Evolutionary conservation across 2,888 invertebrate genomes (phyloP).

Genomic region (Gymnoscelis rufifasciata): DNA sequence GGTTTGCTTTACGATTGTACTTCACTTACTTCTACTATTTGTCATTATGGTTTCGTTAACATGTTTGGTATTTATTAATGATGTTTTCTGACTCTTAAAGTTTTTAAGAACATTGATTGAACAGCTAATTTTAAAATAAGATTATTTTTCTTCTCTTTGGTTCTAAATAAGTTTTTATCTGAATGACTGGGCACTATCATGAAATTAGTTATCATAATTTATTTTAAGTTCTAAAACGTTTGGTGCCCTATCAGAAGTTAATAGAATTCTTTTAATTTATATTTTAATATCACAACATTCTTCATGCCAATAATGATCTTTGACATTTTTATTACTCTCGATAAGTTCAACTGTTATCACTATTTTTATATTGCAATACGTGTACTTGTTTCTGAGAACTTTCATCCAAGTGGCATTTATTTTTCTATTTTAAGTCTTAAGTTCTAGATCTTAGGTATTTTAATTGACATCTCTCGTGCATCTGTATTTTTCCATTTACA

Average conservation of each 20-base stretch:
- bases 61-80: no score
- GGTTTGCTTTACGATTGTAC: no score
- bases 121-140: no score
- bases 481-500: constrained; percentile 19
- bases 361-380: constrained; percentile 44
- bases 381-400: constrained; percentile 36
- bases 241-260: constrained; percentile 33
- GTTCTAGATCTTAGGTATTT: constrained; percentile 32
- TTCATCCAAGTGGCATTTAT: constrained; percentile 57
- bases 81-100: no score
- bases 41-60: no score
- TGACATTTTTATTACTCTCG: constrained; percentile 44
- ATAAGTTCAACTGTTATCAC: constrained; percentile 48
- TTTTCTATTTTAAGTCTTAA: constrained; percentile 49
- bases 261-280: constrained; percentile 43
- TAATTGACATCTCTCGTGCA: constrained; percentile 22
- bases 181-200: constrained; percentile 11
- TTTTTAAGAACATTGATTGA: no score
- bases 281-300: constrained; percentile 47
- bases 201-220: constrained; percentile 32
- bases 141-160: no score
- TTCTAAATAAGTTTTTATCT: constrained; percentile 3
- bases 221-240: constrained; percentile 39
- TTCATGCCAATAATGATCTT: constrained; percentile 41
- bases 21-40: no score